Evolutionary conservation across 1,140 invertebrate species (phyloP).

Genomic region (Hypsibius dujardini): DNA sequence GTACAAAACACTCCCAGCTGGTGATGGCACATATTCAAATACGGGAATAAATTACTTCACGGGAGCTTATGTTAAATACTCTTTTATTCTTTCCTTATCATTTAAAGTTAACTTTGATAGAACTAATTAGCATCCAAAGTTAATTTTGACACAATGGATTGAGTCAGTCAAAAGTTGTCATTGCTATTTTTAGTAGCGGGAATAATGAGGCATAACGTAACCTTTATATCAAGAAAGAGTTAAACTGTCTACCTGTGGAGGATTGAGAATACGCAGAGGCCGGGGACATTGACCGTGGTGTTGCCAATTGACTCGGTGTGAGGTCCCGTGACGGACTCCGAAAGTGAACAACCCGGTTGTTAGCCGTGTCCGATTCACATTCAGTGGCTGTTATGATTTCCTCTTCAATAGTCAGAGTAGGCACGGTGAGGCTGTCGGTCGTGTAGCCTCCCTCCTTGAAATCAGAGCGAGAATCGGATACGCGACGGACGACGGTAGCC

Average conservation of each 20-base stretch:
- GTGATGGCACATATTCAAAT: neutral
- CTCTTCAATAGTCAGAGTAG: slow-evolving; percentile 9
- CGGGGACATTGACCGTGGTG: neutral
- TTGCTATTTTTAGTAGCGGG: neutral
- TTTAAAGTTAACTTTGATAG: neutral
- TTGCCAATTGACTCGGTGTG: neutral
- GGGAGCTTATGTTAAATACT: neutral
- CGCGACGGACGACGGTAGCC: neutral
- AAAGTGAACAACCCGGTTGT: neutral
- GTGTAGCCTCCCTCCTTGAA: slow-evolving; percentile 14
- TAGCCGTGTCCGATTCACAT: neutral
- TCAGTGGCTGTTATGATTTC: neutral
- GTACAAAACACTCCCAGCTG: neutral
- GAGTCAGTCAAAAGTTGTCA: neutral
- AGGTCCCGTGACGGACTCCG: neutral
- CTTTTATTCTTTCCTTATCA: neutral
- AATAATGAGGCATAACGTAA: neutral
- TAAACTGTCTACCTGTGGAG: neutral
- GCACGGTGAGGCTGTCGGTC: neutral
- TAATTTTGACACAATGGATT: neutral
- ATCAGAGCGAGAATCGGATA: neutral
- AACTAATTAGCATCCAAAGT: neutral
- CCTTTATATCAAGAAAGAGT: neutral
- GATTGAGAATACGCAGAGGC: slow-evolving; percentile 4
- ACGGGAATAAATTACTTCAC: too few relatives aligned